Conservation (phyloP, 2,797 vertebrate genomes). For the Sebastes nivosus region DNA sequence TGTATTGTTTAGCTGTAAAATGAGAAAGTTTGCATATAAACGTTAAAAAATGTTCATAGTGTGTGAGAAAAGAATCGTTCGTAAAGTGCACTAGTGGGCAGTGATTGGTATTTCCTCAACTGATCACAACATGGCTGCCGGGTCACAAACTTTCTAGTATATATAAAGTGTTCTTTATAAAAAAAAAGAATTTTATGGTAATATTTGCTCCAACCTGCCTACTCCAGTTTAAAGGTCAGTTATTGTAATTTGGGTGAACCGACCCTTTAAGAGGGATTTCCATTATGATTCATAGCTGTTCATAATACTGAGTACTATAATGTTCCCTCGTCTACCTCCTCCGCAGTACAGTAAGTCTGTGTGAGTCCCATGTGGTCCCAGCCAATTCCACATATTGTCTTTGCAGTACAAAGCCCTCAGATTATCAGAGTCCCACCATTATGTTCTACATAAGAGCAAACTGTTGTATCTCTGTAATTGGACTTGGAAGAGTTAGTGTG, state of each 20-base stretch:
- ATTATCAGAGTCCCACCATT: neutral
- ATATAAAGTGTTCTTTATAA: no score
- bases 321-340: neutral
- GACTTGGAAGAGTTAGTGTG: neutral
- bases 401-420: neutral
- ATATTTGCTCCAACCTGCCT: no score
- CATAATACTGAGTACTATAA: neutral
- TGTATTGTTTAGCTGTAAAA: no score
- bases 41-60: no score
- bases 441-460: neutral
- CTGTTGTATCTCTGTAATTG: conserved; percentile 3
- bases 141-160: no score
- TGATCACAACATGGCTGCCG: no score
- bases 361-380: neutral
- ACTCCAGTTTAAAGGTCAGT: neutral
- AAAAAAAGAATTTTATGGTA: no score
- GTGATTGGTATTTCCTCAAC: no score
- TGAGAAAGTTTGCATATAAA: no score
- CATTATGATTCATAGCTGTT: neutral
- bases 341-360: neutral
- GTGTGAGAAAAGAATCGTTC: no score
- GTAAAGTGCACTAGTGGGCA: no score
- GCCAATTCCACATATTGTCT: neutral
- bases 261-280: neutral
- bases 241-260: neutral